These are phyloP conservation scores for Latrodectus geometricus DNA, from an alignment of 1,140 invertebrate species.

Conservation along the genomic window DNA sequence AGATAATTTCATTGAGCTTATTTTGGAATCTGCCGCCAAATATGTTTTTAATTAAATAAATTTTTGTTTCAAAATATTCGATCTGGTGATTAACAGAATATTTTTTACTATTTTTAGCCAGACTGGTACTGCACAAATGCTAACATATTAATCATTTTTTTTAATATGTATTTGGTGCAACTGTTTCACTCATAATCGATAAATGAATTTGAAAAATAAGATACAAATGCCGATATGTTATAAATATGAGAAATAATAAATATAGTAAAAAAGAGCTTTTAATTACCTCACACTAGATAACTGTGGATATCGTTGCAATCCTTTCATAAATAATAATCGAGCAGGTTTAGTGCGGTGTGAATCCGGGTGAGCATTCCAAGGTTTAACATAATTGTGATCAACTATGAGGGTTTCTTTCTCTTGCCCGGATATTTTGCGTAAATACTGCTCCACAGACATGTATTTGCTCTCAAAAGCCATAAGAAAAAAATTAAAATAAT, in stretches of 20 bases:
- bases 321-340: slow-evolving; percentile 69
- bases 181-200: too few species aligned
- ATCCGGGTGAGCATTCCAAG: slow-evolving; percentile 79
- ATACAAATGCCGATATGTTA: too few species aligned
- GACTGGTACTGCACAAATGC: too few species aligned
- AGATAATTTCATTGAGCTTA: too few species aligned
- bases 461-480: slow-evolving; percentile 43
- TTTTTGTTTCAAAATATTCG: too few species aligned
- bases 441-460: slow-evolving; percentile 49
- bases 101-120: too few species aligned
- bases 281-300: not conserved
- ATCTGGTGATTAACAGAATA: too few species aligned
- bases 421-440: slow-evolving; percentile 64
- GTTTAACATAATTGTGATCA: slow-evolving; percentile 80
- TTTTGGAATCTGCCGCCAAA: too few species aligned
- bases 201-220: too few species aligned
- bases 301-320: slow-evolving; percentile 64
- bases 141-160: too few species aligned
- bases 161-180: too few species aligned
- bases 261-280: not conserved
- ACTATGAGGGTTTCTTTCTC: slow-evolving; percentile 66
- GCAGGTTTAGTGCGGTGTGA: slow-evolving; percentile 75
- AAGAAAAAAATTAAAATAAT: not conserved
- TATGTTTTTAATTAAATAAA: too few species aligned
- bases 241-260: not conserved